A percentile compares a stretch with the other conserved stretches of the same genome.
Conservation (phyloP, 2,888 invertebrate species). For the Trachelus iudaicus region DNA sequence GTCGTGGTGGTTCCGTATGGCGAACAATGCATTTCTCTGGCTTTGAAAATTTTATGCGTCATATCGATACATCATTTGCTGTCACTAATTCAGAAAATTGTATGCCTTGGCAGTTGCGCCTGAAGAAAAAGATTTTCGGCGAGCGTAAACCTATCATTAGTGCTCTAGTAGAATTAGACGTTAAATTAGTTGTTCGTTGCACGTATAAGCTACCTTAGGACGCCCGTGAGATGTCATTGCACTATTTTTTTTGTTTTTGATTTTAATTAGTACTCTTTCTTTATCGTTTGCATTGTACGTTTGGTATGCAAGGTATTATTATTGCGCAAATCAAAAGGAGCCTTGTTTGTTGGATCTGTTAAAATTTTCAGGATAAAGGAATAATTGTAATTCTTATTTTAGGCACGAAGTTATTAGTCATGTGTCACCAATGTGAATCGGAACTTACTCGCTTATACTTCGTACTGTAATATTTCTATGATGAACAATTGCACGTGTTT, state of each 20-base stretch:
- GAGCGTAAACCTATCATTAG: neutral
- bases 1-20: neutral
- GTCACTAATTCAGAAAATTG: neutral
- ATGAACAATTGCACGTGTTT: neutral
- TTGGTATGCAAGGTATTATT: neutral
- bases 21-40: neutral
- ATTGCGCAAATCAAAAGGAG: neutral
- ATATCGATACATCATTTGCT: neutral
- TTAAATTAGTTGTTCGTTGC: neutral
- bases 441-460: neutral
- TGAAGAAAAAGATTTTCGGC: neutral
- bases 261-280: neutral
- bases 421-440: neutral
- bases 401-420: neutral
- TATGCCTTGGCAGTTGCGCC: neutral
- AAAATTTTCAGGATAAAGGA: neutral
- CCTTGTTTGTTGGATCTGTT: neutral
- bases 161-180: neutral
- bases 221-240: neutral
- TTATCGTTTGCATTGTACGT: neutral
- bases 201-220: neutral
- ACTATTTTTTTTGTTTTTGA: neutral
- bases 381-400: neutral
- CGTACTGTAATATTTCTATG: neutral
- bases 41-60: neutral